Evolutionary conservation across 2,113 vertebrate genomes (phyloP), one percentile per base, ranked within the genome.

Genomic region (Phylloscopus trochilus): DNA sequence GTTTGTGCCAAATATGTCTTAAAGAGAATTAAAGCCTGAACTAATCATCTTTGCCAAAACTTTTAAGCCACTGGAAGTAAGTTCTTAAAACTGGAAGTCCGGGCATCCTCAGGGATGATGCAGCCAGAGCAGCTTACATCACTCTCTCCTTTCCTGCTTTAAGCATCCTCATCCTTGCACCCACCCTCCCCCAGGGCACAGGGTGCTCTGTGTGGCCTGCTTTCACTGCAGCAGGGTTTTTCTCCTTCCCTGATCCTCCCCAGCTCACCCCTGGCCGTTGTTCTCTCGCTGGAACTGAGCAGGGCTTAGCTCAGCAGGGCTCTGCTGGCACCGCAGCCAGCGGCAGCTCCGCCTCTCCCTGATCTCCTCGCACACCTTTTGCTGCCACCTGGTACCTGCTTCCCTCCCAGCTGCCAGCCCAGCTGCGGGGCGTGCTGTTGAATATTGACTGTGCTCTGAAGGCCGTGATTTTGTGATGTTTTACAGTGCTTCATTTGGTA

Each of bases 401-500:
- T 62, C 69, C 66, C 81, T 44, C 41, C 83, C 87, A 58, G 66
- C 87, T 35, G 74, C 47, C 37, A 63, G 63, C 72, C 56, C 11
- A 5, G 90, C 86, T 59, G 64, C 9, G 70, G 59, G 91, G 58
- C 93, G 62, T 87, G 63, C 78, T 92, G 70, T 80, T 84, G 62
- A 43, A 47, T 96, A 51, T 88, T 95, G 26, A 58, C 80, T 93
- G 68, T 95, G 92, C 81, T 95, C 97, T 97, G 96, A 97, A 97
- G 96, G 91, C 83, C 89, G 6, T 97, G 95, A 92, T 97, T 95
- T 92, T 98, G 96, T 98, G 96, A 87, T 98, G 81, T 98, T 97
- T 98, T 98, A 91, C 98, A 98, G 98, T 96, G 97, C 97, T 96
- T 97, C 98, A 89, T 97, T 98, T 97, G 97, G 97, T 98, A 97